phyloP scores from a whole-genome alignment of 2,113 vertebrate genomes.

The Rhegmatorhina hoffmannsi region DNA sequence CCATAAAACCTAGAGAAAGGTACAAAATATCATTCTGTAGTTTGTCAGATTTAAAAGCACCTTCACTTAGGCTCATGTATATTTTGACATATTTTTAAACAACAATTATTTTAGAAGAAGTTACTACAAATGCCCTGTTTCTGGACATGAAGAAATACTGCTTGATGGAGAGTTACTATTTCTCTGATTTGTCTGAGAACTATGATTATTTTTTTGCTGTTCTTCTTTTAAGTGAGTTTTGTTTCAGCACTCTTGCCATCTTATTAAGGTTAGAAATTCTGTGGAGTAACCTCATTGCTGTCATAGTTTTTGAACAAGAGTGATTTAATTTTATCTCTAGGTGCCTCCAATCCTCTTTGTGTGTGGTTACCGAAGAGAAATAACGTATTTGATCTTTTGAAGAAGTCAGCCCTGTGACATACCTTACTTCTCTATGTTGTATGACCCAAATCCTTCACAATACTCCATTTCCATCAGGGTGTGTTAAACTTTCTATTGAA shows the following conservation, averaged over 20 bases:
- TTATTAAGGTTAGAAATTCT: neutral
- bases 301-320: neutral
- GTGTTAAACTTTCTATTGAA: neutral
- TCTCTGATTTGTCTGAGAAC: neutral
- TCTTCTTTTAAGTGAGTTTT: neutral
- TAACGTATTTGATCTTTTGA: neutral
- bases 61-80: neutral
- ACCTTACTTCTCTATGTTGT: neutral
- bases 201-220: neutral
- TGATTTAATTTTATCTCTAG: neutral
- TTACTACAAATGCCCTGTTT: neutral
- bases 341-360: neutral
- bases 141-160: neutral
- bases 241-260: neutral
- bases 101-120: neutral
- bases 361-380: neutral
- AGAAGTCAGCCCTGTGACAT: neutral
- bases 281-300: neutral
- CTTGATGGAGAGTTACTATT: neutral
- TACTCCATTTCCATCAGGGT: neutral
- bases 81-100: neutral
- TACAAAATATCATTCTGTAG: neutral
- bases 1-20: neutral
- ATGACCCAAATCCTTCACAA: conserved; percentile 9
- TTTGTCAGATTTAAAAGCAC: neutral